These are phyloP conservation scores for Oncopeltus fasciatus DNA, from an alignment of 1,140 invertebrate species.

Conservation along the genomic window DNA sequence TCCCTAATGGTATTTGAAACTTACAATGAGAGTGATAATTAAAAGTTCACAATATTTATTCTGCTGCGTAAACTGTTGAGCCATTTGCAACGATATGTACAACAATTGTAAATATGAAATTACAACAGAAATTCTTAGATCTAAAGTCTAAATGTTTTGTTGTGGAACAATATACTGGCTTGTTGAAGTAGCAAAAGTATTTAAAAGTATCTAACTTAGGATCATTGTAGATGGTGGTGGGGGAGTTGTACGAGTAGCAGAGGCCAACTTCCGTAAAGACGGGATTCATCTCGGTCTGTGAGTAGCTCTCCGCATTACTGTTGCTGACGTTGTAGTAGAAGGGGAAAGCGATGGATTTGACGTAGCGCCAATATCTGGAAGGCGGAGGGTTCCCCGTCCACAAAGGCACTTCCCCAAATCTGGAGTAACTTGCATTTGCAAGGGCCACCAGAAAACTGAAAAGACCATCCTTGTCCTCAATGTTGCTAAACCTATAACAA, in stretches of 20 bases:
- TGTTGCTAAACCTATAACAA: neutral
- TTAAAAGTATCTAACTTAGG: too few relatives aligned
- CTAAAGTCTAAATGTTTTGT: too few relatives aligned
- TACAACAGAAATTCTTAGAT: too few relatives aligned
- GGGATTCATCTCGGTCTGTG: slow-evolving; percentile 2
- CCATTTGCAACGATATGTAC: too few relatives aligned
- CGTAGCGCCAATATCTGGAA: neutral
- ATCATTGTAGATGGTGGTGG: slow-evolving; percentile 43
- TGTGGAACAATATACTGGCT: too few relatives aligned
- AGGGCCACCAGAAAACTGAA: neutral
- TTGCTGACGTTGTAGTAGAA: slow-evolving; percentile 21
- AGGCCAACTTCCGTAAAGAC: slow-evolving; percentile 48
- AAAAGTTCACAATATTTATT: too few relatives aligned
- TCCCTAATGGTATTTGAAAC: too few relatives aligned
- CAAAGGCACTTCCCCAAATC: neutral
- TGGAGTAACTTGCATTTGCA: neutral
- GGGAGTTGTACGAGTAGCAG: slow-evolving; percentile 48
- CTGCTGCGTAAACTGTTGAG: too few relatives aligned
- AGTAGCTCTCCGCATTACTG: slow-evolving; percentile 20
- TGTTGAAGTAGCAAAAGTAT: too few relatives aligned
- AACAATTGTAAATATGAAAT: too few relatives aligned
- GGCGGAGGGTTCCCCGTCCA: neutral
- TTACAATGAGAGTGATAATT: too few relatives aligned
- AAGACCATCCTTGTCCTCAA: neutral
- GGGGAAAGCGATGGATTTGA: neutral